These are phyloP conservation scores for Coenobita brevimanus DNA, from an alignment of 1,140 invertebrate genomes.

Conservation along the genomic window DNA sequence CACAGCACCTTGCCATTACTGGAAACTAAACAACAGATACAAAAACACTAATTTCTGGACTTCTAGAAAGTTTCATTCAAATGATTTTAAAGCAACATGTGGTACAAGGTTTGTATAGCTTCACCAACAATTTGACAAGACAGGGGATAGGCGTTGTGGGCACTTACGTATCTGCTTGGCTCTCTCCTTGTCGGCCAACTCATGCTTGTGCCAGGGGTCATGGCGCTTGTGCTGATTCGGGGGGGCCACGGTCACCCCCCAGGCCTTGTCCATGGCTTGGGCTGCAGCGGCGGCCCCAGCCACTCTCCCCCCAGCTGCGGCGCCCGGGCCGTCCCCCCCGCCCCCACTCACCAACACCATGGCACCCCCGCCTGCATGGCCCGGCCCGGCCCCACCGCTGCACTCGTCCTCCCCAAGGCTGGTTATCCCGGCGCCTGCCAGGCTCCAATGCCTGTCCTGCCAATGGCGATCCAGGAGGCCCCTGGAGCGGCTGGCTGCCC, in stretches of 20 bases:
- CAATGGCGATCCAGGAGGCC: slow-evolving; percentile 29
- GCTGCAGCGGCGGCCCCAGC: slow-evolving; percentile 57
- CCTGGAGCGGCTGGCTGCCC: slow-evolving; percentile 6
- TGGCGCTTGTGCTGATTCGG: slow-evolving; percentile 69
- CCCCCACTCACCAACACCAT: slow-evolving; percentile 69
- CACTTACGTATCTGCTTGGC: slow-evolving; percentile 70
- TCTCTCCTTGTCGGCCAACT: slow-evolving; percentile 69
- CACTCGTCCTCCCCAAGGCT: slow-evolving; percentile 55
- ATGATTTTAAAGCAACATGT: background rate
- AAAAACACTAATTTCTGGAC: background rate
- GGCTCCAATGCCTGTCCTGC: slow-evolving; percentile 32
- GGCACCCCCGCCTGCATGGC: slow-evolving; percentile 64
- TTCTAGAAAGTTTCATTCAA: background rate
- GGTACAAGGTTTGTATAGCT: background rate
- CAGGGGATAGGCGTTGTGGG: background rate
- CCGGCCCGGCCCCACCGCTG: slow-evolving; percentile 57
- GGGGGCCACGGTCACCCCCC: slow-evolving; percentile 69
- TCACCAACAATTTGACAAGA: background rate
- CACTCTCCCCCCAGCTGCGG: slow-evolving; percentile 57
- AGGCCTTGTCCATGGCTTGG: slow-evolving; percentile 69
- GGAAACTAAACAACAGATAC: no score
- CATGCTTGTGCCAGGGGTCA: slow-evolving; percentile 70
- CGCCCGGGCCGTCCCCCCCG: slow-evolving; percentile 62
- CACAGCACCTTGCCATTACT: no score
- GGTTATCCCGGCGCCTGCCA: slow-evolving; percentile 63